A percentile compares a stretch with the other conserved stretches of the same genome.
These are phyloP conservation scores for Parelbella ahira DNA, from an alignment of 2,888 invertebrate genomes.

Conservation along the genomic window DNA sequence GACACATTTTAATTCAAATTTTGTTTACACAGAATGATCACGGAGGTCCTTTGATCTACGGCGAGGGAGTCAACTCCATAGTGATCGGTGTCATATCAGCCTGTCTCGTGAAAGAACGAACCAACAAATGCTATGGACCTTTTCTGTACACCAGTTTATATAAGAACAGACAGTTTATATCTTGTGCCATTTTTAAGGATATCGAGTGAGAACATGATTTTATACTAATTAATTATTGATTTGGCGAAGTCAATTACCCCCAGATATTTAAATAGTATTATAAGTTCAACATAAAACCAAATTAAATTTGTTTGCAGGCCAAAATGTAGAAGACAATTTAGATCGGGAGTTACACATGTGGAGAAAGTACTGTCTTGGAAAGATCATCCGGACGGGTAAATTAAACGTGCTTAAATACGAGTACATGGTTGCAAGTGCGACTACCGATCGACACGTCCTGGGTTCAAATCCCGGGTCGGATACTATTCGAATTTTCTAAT, in stretches of 20 bases:
- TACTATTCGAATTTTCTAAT: too few relatives aligned
- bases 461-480: too few relatives aligned
- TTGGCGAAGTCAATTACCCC: too few relatives aligned
- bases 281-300: too few relatives aligned
- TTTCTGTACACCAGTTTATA: constrained; percentile 67
- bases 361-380: constrained; percentile 59
- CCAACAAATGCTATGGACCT: constrained; percentile 65
- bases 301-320: constrained; percentile 49
- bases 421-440: too few relatives aligned
- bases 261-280: too few relatives aligned
- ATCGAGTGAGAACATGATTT: constrained; percentile 65
- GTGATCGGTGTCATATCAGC: constrained; percentile 67
- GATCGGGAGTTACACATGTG: constrained; percentile 58
- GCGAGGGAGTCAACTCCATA: constrained; percentile 50
- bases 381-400: constrained; percentile 64
- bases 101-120: constrained; percentile 60
- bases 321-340: constrained; percentile 62
- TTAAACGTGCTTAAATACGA: too few relatives aligned
- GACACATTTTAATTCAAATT: too few relatives aligned
- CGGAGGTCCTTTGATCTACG: constrained; percentile 62
- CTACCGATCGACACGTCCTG: too few relatives aligned
- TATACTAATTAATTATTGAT: too few relatives aligned
- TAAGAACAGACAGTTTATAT: constrained; percentile 64
- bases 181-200: constrained; percentile 64
- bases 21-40: constrained; percentile 66